Base-by-base conservation (phyloP, 2,113 vertebrate genomes). In the Myotis davidii region DNA sequence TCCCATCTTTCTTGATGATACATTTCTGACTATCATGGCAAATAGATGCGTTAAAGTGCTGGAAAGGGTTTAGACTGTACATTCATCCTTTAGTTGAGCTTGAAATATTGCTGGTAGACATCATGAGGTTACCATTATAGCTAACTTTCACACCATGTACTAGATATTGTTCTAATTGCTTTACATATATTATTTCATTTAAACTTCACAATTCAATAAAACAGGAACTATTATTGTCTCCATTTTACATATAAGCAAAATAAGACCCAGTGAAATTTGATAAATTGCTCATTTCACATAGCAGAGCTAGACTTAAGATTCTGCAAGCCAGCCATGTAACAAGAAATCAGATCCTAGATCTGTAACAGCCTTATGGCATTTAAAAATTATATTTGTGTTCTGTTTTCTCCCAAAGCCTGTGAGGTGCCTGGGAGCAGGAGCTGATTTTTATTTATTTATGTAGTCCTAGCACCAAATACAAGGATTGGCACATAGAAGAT, bases 301-400 rank as follows among this genome's bases (percentile, higher is more conserved):
- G n/a, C 13, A 85, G 45, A 52, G 18, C 64, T 52, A 69, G 39
- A 32, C n/a, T 88, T 78, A 69, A 74, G 64, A 56, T 48, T 81
- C 54, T 81, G 12, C 13, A 32, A 83, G 34, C 18, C 14, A 52
- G 37, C 39, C 76, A 83, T 20, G 5, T 37, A 9, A 82, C 12
- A 96, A 52, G 39, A 89, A 12, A 25, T 6, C 56, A 85, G 9
- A 9, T 90, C 37, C 42, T 48, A 76, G 16, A 72, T 21, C 1
- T 90, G 6, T 78, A 48, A 67, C 64, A 65, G 54, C 29, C 29
- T 61, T 42, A 42, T 21, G 25, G 29, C 34, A 65, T 56, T 92
- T 86, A 92, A 11, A 83, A 37, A 59, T 90, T 42, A 96, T 34
- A 8, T 85, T 32, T 52, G n/a, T 82, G n/a, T 84, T 89, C 65